A percentile compares a stretch with the other conserved stretches of the same genome.
These are phyloP conservation scores for Drosophila imparisetae DNA, from an alignment of 2,888 invertebrate genomes.

Conservation along the genomic window DNA sequence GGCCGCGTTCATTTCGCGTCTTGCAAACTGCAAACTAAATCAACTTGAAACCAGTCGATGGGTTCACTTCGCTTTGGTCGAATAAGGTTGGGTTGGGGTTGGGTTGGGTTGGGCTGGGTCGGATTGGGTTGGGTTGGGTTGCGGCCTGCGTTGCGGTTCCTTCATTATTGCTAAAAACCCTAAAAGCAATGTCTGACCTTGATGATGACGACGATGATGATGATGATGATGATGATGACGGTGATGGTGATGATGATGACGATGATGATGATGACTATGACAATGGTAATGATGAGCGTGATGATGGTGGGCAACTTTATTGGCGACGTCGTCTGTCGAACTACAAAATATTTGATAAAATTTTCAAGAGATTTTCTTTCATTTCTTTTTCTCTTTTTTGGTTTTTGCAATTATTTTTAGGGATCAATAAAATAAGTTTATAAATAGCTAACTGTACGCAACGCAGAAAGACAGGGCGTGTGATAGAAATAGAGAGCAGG, in stretches of 20 bases:
- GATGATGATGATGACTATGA: slow-evolving; percentile 15
- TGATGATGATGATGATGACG: slow-evolving; percentile 16
- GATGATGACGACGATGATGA: slow-evolving; percentile 19
- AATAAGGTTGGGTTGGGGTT: slow-evolving; percentile 24
- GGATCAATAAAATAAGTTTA: slow-evolving; percentile 79
- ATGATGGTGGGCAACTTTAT: slow-evolving; percentile 9
- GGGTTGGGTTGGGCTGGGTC: slow-evolving; percentile 17
- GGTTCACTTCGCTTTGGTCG: slow-evolving; percentile 19
- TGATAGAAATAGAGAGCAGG: neutral
- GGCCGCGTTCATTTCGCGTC: slow-evolving; percentile 32
- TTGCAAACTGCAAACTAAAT: slow-evolving; percentile 64
- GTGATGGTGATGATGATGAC: slow-evolving; percentile 11
- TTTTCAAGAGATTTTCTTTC: slow-evolving; percentile 65
- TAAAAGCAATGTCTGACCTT: slow-evolving; percentile 49
- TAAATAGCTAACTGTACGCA: slow-evolving; percentile 60
- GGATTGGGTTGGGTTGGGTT: slow-evolving; percentile 18
- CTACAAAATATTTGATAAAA: slow-evolving; percentile 60
- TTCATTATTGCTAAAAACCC: slow-evolving; percentile 62
- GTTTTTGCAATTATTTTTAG: slow-evolving; percentile 68
- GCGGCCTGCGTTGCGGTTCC: slow-evolving; percentile 60
- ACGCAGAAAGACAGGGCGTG: neutral
- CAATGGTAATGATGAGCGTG: slow-evolving; percentile 5
- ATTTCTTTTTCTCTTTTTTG: slow-evolving; percentile 28
- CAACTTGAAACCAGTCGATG: slow-evolving; percentile 64
- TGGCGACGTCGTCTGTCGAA: slow-evolving; percentile 40